Evolutionary conservation across 2,113 vertebrate genomes (phyloP).

Genomic region (Osmerus mordax): DNA sequence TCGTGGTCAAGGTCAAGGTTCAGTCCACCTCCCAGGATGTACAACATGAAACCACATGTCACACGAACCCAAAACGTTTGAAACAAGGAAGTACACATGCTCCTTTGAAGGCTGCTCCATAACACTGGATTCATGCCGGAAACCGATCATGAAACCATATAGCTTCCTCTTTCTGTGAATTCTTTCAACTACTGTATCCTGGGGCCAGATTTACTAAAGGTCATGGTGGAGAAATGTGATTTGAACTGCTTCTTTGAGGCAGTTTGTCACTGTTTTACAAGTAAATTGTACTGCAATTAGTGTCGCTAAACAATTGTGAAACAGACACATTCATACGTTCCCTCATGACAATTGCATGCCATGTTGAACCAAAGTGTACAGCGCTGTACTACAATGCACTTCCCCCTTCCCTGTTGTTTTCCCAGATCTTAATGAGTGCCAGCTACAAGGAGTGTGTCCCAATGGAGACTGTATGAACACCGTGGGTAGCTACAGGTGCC

Average conservation of each 20-base stretch:
- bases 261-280: no score
- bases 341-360: no score
- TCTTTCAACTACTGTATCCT: no score
- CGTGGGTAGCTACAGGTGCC: slow-evolving; percentile 91
- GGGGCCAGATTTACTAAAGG: no score
- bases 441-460: slow-evolving; percentile 86
- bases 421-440: slow-evolving; percentile 93
- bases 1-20: neutral
- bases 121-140: neutral
- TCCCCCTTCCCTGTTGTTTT: neutral
- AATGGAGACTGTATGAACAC: slow-evolving; percentile 95
- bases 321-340: no score
- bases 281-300: no score
- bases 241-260: no score
- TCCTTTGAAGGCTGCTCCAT: neutral
- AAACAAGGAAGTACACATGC: neutral
- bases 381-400: no score
- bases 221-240: no score
- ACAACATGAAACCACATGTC: neutral
- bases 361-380: no score
- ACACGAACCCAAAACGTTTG: neutral
- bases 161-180: no score
- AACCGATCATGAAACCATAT: neutral
- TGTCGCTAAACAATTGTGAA: no score
- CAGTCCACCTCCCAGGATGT: neutral